A percentile compares a stretch with the other conserved stretches of the same genome.
Conservation (phyloP, 2,113 vertebrate species). For the Gasterosteus aculeatus region DNA sequence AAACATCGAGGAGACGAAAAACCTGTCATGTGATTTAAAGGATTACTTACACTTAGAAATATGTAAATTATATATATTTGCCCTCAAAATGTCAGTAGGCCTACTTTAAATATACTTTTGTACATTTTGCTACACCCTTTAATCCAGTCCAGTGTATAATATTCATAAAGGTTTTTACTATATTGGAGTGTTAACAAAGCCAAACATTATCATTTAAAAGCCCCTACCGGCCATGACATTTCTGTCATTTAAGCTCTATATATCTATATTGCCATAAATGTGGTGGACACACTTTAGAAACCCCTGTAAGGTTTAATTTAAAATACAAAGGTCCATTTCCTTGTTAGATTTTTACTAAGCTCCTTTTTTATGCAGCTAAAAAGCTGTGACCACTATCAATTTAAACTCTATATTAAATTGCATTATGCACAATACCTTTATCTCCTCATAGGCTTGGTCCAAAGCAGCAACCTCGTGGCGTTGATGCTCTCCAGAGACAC, state of each 20-base stretch:
- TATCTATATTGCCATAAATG: neutral
- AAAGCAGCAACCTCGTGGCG: conserved; percentile 85
- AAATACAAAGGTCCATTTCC: neutral
- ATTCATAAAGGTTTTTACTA: neutral
- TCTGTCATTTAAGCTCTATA: neutral
- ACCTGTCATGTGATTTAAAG: neutral
- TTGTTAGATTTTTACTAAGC: neutral
- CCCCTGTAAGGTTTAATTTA: neutral
- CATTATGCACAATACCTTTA: conserved; percentile 82
- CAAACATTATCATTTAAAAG: neutral
- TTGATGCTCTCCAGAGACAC: conserved; percentile 83
- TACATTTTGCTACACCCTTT: neutral
- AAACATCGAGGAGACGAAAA: neutral
- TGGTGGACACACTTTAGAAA: neutral
- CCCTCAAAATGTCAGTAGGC: neutral
- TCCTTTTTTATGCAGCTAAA: neutral
- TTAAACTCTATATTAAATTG: neutral
- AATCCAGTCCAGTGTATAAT: neutral
- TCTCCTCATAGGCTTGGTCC: conserved; percentile 84
- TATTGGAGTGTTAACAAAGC: neutral
- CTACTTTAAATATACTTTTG: neutral
- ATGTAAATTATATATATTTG: neutral
- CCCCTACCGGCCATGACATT: too few relatives aligned
- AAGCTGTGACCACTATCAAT: neutral
- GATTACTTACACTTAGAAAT: neutral